A percentile compares a stretch with the other conserved stretches of the same genome.
phyloP scores from a whole-genome alignment of 1,140 invertebrate genomes.

The Oryctes rhinoceros region DNA sequence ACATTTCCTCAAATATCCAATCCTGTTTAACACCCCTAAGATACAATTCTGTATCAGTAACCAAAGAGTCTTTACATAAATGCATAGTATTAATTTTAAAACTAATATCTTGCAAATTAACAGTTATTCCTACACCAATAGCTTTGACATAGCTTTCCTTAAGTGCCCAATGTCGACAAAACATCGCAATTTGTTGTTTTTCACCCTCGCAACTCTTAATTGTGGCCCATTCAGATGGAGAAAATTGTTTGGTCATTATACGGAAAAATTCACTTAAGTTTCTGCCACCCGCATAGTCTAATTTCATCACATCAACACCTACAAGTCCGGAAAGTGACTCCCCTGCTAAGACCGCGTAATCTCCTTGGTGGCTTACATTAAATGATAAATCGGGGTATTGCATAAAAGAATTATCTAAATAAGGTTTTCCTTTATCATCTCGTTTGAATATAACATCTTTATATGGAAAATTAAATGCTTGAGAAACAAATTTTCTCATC shows the following conservation, averaged over 20 bases:
- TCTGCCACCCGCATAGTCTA: slow-evolving; percentile 73
- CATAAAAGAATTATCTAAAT: slow-evolving; percentile 59
- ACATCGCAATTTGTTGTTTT: slow-evolving; percentile 72
- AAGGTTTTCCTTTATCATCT: slow-evolving; percentile 72
- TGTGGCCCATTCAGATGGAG: slow-evolving; percentile 78
- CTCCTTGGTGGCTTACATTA: slow-evolving; percentile 93
- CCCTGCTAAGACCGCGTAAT: slow-evolving; percentile 84
- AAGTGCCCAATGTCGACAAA: slow-evolving; percentile 91
- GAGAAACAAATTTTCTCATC: slow-evolving; percentile 80
- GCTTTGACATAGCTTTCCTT: slow-evolving; percentile 97
- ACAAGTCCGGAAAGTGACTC: slow-evolving; percentile 55
- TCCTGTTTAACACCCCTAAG: slow-evolving; percentile 68
- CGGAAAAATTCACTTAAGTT: slow-evolving; percentile 81
- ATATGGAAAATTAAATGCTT: slow-evolving; percentile 71
- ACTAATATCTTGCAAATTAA: slow-evolving; percentile 77
- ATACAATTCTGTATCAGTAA: slow-evolving; percentile 74
- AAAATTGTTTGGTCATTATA: slow-evolving; percentile 86
- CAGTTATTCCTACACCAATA: slow-evolving; percentile 82
- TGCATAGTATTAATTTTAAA: slow-evolving; percentile 71
- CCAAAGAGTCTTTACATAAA: slow-evolving; percentile 62
- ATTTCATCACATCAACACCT: slow-evolving; percentile 81
- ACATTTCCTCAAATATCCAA: slow-evolving; percentile 89
- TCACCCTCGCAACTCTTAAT: slow-evolving; percentile 68
- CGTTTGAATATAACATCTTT: slow-evolving; percentile 70
- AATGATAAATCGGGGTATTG: slow-evolving; percentile 67